phyloP scores from a whole-genome alignment of 2,797 vertebrate genomes.

The Kryptopterus vitreolus region DNA sequence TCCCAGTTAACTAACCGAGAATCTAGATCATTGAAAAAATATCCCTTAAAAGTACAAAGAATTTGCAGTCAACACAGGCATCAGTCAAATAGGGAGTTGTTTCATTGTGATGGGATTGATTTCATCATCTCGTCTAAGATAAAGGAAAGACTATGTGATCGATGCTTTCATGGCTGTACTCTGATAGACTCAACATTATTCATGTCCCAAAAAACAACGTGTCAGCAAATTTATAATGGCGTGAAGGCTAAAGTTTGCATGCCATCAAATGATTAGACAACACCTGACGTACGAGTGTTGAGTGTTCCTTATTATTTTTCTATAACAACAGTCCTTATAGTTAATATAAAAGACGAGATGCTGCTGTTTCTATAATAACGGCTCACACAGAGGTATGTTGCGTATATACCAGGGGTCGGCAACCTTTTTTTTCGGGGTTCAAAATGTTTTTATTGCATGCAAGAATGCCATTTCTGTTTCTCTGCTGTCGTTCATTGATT shows the following conservation, averaged over 20 bases:
- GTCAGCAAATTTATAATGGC: constrained; percentile 6
- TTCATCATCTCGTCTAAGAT: constrained; percentile 6
- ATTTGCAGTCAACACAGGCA: neutral
- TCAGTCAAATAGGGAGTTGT: neutral
- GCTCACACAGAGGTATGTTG: neutral
- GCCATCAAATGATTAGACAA: neutral
- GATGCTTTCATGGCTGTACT: constrained; percentile 12
- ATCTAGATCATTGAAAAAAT: constrained; percentile 14
- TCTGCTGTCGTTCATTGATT: no score
- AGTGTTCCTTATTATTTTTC: neutral
- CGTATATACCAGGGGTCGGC: neutral
- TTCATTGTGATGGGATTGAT: constrained; percentile 25
- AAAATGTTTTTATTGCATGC: no score
- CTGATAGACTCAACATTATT: neutral
- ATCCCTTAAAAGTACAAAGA: constrained; percentile 9
- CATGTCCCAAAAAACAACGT: neutral
- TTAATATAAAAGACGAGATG: neutral
- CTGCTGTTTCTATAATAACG: neutral
- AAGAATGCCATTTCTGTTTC: no score
- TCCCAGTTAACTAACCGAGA: constrained; percentile 31
- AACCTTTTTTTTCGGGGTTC: no score
- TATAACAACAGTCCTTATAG: neutral
- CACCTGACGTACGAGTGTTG: no score
- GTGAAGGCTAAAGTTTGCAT: neutral
- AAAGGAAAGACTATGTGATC: constrained; percentile 20